Evolutionary conservation across 2,113 vertebrate genomes (phyloP).

Genomic region (Xenopus borealis): DNA sequence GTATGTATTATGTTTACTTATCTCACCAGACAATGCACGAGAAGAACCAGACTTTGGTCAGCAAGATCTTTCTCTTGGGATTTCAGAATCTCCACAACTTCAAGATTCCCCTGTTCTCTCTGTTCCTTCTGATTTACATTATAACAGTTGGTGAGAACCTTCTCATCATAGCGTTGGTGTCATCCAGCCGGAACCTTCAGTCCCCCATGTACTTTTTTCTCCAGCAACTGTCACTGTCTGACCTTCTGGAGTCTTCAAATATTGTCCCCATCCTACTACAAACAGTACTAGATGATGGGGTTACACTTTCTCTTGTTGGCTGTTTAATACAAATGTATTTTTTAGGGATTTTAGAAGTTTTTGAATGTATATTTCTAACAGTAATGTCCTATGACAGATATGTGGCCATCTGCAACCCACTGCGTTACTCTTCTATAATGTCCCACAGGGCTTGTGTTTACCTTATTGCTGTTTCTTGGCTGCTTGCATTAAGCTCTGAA

Average conservation of each 20-base stretch:
- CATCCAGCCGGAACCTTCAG: slow-evolving; percentile 36
- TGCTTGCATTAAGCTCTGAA: background rate
- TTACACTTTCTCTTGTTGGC: slow-evolving; percentile 38
- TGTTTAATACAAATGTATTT: slow-evolving; percentile 49
- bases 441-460: slow-evolving; percentile 26
- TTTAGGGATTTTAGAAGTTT: slow-evolving; percentile 46
- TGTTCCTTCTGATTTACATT: slow-evolving; percentile 44
- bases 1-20: no score
- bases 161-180: slow-evolving; percentile 46
- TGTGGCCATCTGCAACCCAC: slow-evolving; percentile 51
- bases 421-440: slow-evolving; percentile 48
- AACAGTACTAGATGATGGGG: background rate
- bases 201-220: slow-evolving; percentile 55
- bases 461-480: slow-evolving; percentile 21
- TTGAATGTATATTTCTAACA: slow-evolving; percentile 45
- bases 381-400: slow-evolving; percentile 51
- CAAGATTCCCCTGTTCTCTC: slow-evolving; percentile 34
- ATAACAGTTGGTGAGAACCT: slow-evolving; percentile 47
- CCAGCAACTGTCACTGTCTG: slow-evolving; percentile 40
- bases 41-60: slow-evolving; percentile 42
- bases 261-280: slow-evolving; percentile 9
- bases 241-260: background rate
- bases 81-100: slow-evolving; percentile 47
- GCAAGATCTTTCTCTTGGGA: slow-evolving; percentile 47
- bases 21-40: background rate